phyloP scores from a whole-genome alignment of 2,113 vertebrate species.

The Eudyptes chrysolophus region DNA sequence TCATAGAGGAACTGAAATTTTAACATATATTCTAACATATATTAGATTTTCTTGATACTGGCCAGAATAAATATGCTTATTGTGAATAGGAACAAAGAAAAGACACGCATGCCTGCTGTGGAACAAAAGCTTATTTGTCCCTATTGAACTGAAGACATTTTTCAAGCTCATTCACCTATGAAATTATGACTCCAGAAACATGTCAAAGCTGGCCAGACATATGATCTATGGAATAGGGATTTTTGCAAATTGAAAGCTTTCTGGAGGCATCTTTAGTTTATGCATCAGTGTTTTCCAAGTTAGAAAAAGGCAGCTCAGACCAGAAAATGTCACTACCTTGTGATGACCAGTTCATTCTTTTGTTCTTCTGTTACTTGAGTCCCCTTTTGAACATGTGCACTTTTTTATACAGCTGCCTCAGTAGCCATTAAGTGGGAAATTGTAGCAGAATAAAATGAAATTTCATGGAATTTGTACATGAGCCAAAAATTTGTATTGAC shows the following conservation, averaged over 20 bases:
- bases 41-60: background rate
- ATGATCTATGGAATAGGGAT: constrained; percentile 1
- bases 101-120: background rate
- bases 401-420: background rate
- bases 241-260: constrained; percentile 35
- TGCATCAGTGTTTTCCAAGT: background rate
- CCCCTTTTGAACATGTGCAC: background rate
- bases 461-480: background rate
- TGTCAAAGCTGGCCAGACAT: constrained; percentile 29
- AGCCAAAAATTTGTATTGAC: background rate
- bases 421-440: background rate
- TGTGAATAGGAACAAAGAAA: constrained; percentile 20
- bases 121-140: constrained; percentile 58
- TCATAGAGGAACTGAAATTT: background rate
- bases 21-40: background rate
- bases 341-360: background rate
- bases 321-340: constrained; percentile 12
- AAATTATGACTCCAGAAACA: constrained; percentile 56
- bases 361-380: background rate
- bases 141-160: background rate
- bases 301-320: background rate
- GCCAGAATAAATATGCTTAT: background rate
- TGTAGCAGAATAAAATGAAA: background rate
- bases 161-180: constrained; percentile 53
- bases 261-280: constrained; percentile 27